A percentile compares a stretch with the other conserved stretches of the same genome.
Conservation (phyloP, 2,113 vertebrate species). For the Chionis minor region DNA sequence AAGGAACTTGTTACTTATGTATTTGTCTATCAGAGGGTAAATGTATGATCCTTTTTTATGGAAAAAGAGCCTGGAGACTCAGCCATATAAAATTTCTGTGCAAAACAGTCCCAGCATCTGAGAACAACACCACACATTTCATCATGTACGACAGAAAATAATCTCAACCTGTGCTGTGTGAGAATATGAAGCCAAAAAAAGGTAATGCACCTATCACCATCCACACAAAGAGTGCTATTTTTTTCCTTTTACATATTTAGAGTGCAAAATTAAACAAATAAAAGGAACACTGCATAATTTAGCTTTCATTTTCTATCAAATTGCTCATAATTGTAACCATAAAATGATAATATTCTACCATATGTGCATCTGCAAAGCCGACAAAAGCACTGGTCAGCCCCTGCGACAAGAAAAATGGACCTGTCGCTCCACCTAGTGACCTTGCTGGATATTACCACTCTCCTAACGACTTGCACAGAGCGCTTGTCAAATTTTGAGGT, state of each 20-base stretch:
- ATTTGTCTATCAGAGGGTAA: not conserved
- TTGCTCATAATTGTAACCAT: constrained; percentile 83
- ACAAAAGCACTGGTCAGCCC: constrained; percentile 68
- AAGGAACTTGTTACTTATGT: constrained; percentile 20
- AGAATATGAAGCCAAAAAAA: constrained; percentile 6
- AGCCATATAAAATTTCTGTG: not conserved
- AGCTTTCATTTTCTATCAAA: constrained; percentile 80
- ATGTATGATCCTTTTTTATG: not conserved
- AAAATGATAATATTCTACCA: constrained; percentile 79
- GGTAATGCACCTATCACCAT: not conserved
- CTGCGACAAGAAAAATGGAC: not conserved
- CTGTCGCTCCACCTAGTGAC: constrained; percentile 72
- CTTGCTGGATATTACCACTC: not conserved
- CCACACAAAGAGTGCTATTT: constrained; percentile 46
- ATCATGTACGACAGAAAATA: constrained; percentile 18
- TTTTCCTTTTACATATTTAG: constrained; percentile 69
- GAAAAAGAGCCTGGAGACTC: not conserved
- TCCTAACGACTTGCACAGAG: too few relatives aligned
- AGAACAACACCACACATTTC: constrained; percentile 11
- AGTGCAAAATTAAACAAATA: constrained; percentile 81
- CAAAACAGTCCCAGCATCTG: constrained; percentile 6
- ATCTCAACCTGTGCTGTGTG: not conserved
- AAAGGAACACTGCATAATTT: constrained; percentile 77
- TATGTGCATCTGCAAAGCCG: constrained; percentile 73
- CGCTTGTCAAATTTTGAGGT: not conserved